Evolutionary conservation across 2,113 vertebrate genomes (phyloP).

Genomic region (Copsychus sechellarum): DNA sequence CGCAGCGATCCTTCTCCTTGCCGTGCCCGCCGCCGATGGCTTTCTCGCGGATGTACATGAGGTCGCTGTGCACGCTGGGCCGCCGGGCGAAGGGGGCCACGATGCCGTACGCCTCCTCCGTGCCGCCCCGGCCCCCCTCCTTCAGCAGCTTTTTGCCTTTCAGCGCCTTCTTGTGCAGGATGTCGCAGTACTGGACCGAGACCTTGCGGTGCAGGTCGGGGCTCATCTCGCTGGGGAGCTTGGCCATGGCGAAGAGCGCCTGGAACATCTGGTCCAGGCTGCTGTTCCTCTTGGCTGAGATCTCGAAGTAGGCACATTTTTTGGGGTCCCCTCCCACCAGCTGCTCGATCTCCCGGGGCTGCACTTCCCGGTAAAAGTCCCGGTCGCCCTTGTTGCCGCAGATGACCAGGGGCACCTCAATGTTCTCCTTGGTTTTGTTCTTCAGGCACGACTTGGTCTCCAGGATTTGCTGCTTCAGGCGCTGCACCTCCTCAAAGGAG

Average conservation of each 20-base stretch:
- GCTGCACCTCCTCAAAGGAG: conserved; percentile 95
- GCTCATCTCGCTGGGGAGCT: conserved; percentile 96
- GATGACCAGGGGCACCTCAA: conserved; percentile 93
- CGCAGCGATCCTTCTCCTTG: conserved; percentile 92
- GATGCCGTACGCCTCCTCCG: conserved; percentile 88
- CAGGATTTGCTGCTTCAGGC: conserved; percentile 92
- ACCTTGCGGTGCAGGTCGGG: conserved; percentile 94
- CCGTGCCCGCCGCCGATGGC: conserved; percentile 82
- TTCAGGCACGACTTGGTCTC: conserved; percentile 96
- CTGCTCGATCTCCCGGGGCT: conserved; percentile 86
- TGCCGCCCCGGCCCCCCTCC: conserved; percentile 69
- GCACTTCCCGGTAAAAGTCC: conserved; percentile 87
- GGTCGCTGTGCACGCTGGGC: conserved; percentile 97
- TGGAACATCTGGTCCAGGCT: conserved; percentile 96
- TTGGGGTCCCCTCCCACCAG: conserved; percentile 86
- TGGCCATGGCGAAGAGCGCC: conserved; percentile 91
- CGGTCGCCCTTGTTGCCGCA: conserved; percentile 96
- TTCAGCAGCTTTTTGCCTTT: conserved; percentile 85
- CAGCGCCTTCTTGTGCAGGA: conserved; percentile 86
- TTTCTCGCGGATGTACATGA: conserved; percentile 96
- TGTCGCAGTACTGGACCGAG: conserved; percentile 92
- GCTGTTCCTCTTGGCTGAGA: conserved; percentile 95
- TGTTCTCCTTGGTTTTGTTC: conserved; percentile 93
- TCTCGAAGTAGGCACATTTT: conserved; percentile 94
- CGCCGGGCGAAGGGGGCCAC: conserved; percentile 92